Conservation (phyloP, 2,113 vertebrate genomes). For the Corynorhinus townsendii region DNA sequence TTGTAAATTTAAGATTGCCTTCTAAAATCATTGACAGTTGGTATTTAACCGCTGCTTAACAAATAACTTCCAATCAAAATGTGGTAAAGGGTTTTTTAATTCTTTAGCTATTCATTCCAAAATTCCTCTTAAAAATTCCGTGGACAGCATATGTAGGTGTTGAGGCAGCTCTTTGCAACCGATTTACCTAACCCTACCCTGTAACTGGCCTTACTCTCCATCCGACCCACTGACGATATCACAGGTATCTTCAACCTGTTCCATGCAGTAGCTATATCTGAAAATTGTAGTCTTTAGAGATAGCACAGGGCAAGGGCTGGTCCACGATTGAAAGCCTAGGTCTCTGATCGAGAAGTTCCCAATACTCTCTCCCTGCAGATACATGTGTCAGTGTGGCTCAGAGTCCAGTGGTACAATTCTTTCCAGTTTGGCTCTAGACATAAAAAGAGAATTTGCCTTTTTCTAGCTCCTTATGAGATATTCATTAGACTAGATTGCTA, state of each 20-base stretch:
- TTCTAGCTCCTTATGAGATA: conserved; percentile 13
- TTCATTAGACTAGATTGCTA: conserved; percentile 56
- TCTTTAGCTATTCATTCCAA: neutral
- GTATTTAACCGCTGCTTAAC: neutral
- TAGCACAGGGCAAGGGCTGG: neutral
- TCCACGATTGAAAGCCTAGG: neutral
- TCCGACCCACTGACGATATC: neutral
- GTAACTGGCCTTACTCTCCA: neutral
- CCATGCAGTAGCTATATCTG: rapidly evolving
- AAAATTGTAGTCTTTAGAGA: neutral
- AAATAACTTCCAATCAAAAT: neutral
- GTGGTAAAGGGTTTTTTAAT: neutral
- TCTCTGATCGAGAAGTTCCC: neutral
- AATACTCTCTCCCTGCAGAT: too few species aligned
- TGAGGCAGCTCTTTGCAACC: neutral
- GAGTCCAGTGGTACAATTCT: conserved; percentile 13
- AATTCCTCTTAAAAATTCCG: neutral
- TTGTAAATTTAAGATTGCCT: neutral
- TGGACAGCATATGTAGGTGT: neutral
- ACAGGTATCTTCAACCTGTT: neutral
- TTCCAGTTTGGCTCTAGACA: conserved; percentile 42
- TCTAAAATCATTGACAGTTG: neutral
- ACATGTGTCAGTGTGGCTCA: neutral
- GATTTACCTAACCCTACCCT: neutral
- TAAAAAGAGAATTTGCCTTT: conserved; percentile 62